These are phyloP conservation scores for Parapristionchus giblindavisi DNA, from an alignment of 2,888 invertebrate species.

Conservation along the genomic window DNA sequence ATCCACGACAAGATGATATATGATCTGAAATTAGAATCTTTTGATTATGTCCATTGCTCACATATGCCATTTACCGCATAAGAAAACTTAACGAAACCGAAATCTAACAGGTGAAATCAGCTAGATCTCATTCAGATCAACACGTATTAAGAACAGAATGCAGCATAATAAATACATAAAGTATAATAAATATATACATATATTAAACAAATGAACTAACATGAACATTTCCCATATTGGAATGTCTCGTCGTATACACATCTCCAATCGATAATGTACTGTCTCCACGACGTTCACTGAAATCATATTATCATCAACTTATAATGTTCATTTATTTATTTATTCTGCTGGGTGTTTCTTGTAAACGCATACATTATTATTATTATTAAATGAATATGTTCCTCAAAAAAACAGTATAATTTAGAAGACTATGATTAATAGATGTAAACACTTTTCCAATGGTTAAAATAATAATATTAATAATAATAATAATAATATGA, in stretches of 20 bases:
- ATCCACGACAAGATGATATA: conserved; percentile 93
- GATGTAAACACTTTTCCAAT: background rate
- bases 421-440: background rate
- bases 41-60: conserved; percentile 48
- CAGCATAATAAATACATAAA: background rate
- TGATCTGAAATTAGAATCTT: conserved; percentile 81
- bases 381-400: too few species aligned
- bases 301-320: too few species aligned
- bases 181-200: background rate
- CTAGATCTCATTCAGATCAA: too few species aligned
- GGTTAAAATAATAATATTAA: background rate
- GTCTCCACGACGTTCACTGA: too few species aligned
- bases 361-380: too few species aligned
- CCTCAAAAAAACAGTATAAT: too few species aligned
- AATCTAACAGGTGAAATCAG: background rate
- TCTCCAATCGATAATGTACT: conserved; percentile 70
- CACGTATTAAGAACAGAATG: background rate
- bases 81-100: background rate
- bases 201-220: conserved; percentile 41
- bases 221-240: conserved; percentile 64
- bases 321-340: too few species aligned
- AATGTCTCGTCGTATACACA: conserved; percentile 69
- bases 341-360: too few species aligned
- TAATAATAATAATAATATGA: too few species aligned
- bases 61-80: too few species aligned